Evolutionary conservation across 1,140 invertebrate species (phyloP).

Genomic region (Drosophila busckii): DNA sequence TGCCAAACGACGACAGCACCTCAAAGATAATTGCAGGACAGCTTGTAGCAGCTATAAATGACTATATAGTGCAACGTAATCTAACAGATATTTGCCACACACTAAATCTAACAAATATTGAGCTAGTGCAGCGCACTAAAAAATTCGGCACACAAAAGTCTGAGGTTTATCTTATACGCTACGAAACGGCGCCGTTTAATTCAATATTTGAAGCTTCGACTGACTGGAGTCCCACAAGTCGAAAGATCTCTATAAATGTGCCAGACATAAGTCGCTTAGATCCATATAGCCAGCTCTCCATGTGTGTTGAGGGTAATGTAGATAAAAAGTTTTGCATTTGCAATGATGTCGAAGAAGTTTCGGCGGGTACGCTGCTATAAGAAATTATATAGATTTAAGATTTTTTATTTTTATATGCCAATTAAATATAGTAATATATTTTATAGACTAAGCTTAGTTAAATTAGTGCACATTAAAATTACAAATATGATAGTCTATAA

Average conservation of each 20-base stretch:
- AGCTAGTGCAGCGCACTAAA: conserved; percentile 8
- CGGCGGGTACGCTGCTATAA: too few species aligned
- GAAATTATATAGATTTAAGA: too few species aligned
- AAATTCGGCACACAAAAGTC: not conserved
- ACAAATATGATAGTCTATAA: too few species aligned
- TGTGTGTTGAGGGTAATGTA: conserved; percentile 79
- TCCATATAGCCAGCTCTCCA: conserved; percentile 79
- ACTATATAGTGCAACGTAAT: conserved; percentile 29
- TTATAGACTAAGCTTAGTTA: too few species aligned
- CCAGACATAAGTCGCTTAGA: conserved; percentile 82
- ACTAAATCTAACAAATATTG: conserved; percentile 13
- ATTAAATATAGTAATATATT: too few species aligned
- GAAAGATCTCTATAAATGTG: conserved; percentile 37
- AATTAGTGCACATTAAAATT: too few species aligned
- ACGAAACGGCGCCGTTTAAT: conserved; percentile 63
- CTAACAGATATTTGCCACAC: conserved; percentile 27
- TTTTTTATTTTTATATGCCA: too few species aligned
- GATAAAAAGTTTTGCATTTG: conserved; percentile 82
- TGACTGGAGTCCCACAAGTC: conserved; percentile 57
- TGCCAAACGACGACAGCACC: conserved; percentile 60
- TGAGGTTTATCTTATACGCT: conserved; percentile 5
- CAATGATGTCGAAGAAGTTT: too few species aligned
- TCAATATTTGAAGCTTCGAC: conserved; percentile 82
- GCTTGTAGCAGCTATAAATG: conserved; percentile 79
- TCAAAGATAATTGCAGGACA: conserved; percentile 77